Conservation (phyloP, 1,140 invertebrate genomes). For the Sminthurides bifidus region DNA sequence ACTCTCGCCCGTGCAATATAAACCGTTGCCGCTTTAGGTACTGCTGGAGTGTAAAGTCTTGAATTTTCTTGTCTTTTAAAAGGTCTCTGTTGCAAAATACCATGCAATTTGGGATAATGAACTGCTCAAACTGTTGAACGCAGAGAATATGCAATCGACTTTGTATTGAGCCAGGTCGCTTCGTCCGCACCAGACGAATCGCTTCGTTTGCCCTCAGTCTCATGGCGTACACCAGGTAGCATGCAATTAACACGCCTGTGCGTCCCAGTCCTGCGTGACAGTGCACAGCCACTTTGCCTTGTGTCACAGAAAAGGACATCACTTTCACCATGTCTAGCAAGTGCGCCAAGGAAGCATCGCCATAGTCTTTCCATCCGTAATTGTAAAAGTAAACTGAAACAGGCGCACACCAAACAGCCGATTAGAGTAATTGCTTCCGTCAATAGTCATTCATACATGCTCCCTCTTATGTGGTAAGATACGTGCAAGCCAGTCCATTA, state of each 20-base stretch:
- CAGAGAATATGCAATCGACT: conserved; percentile 66
- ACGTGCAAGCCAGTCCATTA: no score
- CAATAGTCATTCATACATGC: no score
- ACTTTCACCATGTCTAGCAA: conserved; percentile 80
- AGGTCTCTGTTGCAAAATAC: conserved; percentile 51
- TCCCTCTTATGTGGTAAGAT: no score
- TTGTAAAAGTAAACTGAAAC: conserved; percentile 71
- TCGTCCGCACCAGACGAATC: conserved; percentile 65
- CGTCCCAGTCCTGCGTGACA: conserved; percentile 77
- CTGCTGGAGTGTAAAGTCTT: conserved; percentile 53
- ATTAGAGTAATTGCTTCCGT: no score
- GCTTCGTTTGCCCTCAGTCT: conserved; percentile 64
- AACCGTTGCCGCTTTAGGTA: conserved; percentile 61
- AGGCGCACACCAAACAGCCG: no score
- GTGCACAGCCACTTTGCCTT: conserved; percentile 76
- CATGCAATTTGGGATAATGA: conserved; percentile 63
- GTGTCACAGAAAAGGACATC: conserved; percentile 63
- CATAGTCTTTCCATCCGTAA: conserved; percentile 73
- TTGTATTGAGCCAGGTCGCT: conserved; percentile 65
- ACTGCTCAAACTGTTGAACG: conserved; percentile 67
- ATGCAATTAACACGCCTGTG: conserved; percentile 75
- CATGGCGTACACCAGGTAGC: conserved; percentile 68
- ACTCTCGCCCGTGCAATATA: conserved; percentile 66
- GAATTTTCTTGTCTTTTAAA: conserved; percentile 43
- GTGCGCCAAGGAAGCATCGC: conserved; percentile 56